Percentiles rank a stretch among this genome's conserved stretches.
Evolutionary conservation across 2,797 vertebrate species (phyloP).

Genomic region (Crocodylus rhombifer): DNA sequence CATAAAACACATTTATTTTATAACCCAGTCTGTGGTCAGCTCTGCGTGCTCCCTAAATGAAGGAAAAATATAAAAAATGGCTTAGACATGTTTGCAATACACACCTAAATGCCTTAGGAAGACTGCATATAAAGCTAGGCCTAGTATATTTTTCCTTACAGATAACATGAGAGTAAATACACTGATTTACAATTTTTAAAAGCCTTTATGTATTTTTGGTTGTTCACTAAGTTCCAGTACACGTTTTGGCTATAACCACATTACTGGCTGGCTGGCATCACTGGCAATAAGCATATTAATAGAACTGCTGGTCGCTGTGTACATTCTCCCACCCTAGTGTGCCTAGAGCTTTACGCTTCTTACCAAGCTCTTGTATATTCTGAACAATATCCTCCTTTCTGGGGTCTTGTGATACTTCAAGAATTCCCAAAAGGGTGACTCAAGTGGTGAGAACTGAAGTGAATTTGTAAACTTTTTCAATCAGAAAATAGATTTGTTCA

Average conservation of each 20-base stretch:
- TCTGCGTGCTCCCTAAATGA: background rate
- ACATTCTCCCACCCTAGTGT: background rate
- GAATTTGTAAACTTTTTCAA: background rate
- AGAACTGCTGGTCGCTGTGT: background rate
- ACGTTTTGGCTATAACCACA: background rate
- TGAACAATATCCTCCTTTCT: background rate
- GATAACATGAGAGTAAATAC: background rate
- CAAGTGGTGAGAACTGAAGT: background rate
- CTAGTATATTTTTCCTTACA: background rate
- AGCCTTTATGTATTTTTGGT: background rate
- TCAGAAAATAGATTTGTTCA: constrained; percentile 7
- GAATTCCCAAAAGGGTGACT: background rate
- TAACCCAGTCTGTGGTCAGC: background rate
- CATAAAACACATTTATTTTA: constrained; percentile 2
- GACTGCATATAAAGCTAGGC: background rate
- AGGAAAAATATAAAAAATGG: background rate
- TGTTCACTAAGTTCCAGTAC: background rate
- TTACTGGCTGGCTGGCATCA: background rate
- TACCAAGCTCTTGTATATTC: background rate
- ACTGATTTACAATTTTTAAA: background rate
- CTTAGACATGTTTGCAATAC: background rate
- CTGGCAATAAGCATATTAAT: background rate
- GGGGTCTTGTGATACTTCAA: background rate
- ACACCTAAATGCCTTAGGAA: background rate
- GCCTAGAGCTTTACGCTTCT: background rate